Evolutionary conservation across 1,140 invertebrate species (phyloP).

Genomic region (Hyphantria cunea): DNA sequence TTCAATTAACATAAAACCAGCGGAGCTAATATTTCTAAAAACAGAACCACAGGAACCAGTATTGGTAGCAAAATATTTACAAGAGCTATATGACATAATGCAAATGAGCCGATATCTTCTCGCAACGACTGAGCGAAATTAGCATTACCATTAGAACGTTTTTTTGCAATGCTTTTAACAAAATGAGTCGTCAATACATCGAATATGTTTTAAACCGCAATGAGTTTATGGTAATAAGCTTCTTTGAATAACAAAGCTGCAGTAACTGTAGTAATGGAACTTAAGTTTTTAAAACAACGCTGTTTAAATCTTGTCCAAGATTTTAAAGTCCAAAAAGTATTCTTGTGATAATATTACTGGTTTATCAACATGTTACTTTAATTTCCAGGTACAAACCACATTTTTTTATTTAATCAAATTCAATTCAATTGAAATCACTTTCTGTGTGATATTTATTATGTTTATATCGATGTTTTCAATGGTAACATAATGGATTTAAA

Average conservation of each 20-base stretch:
- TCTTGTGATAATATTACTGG: conserved; percentile 1
- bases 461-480: too few relatives aligned
- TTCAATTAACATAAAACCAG: conserved; percentile 34
- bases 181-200: conserved; percentile 58
- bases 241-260: conserved; percentile 26
- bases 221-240: conserved; percentile 22
- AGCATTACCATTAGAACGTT: conserved; percentile 59
- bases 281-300: conserved; percentile 5
- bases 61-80: conserved; percentile 66
- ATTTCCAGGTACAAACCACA: not conserved
- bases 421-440: too few relatives aligned
- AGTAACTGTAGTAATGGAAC: conserved; percentile 3
- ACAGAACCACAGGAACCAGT: conserved; percentile 33
- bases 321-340: conserved; percentile 5
- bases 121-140: conserved; percentile 56
- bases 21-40: conserved; percentile 33
- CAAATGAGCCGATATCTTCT: conserved; percentile 65
- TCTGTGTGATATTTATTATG: too few relatives aligned
- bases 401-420: not conserved
- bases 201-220: conserved; percentile 25
- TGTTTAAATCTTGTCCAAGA: not conserved
- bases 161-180: conserved; percentile 61
- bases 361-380: not conserved
- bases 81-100: conserved; percentile 68
- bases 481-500: too few relatives aligned